Base-by-base conservation (phyloP, 2,113 vertebrate genomes). In the Anolis sagrei region DNA sequence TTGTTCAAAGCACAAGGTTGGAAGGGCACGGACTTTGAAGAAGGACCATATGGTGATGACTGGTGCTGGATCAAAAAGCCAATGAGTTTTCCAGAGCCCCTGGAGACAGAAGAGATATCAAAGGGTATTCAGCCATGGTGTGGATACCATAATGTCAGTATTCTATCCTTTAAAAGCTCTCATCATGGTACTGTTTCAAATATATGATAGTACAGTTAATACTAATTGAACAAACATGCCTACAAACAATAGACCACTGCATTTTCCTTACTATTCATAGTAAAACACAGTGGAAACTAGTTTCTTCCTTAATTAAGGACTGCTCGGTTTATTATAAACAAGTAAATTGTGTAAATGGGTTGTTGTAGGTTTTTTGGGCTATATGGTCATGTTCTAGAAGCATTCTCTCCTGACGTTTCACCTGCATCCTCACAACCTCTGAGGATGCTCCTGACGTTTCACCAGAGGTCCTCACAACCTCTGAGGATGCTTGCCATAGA, bases 241-340 rank as follows among this genome's bases (percentile, higher is more conserved):
- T 51, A 76, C 77, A 72, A 87, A 62, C 11, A 36, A 29, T 72
- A 61, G 19, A 44, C 25, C 5, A 18, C 58, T 51, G 39, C 48
- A 11, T 39, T 84, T 79, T 79, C 54, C 29, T 73, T 16, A 48
- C 6, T 66, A 49, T 76, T 74, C 25, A 39, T 54, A 81, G 81
- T 18, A 79, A 61, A 51, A 61, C 7, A 80, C 48, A 86, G 44
- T 39, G 44, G 11, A 32, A 83, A 79, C 39, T 54, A 51, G 72
- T 83, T 87, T 83, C 86, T 80, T 80, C 51, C 58, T 88, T 74
- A 83, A 79, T 54, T 51, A 73, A 86, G 36, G 29, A 73, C 19
- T 36, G 54, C 29, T 39, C 27, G 54, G 19, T 88, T 72, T 32
- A 82, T 72, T 82, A 87, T 82, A 83, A 62, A 58, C 14, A 88